These are phyloP conservation scores for Byasa hedistus DNA, from an alignment of 2,888 invertebrate genomes.

Conservation along the genomic window DNA sequence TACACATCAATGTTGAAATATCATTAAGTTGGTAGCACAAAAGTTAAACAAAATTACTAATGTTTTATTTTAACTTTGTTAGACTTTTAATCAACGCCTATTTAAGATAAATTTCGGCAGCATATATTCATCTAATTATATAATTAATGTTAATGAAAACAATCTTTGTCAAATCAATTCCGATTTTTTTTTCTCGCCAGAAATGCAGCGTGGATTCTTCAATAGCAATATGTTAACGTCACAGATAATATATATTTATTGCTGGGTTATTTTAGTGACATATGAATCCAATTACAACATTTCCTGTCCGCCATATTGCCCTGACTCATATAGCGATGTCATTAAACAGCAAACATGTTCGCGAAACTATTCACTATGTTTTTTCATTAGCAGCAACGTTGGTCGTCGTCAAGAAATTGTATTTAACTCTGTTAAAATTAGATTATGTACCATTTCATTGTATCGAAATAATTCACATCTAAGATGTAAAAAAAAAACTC, in stretches of 20 bases:
- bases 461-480: too few species aligned
- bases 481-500: too few species aligned
- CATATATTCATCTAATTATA: too few species aligned
- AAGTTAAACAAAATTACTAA: too few species aligned
- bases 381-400: background rate
- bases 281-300: constrained; percentile 27
- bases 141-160: too few species aligned
- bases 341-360: constrained; percentile 12
- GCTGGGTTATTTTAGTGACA: constrained; percentile 24
- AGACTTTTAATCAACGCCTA: too few species aligned
- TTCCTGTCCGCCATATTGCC: constrained; percentile 25
- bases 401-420: too few species aligned
- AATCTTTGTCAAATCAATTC: background rate
- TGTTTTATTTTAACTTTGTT: too few species aligned
- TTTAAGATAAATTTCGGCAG: too few species aligned
- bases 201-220: constrained; percentile 14
- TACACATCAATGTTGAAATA: too few species aligned
- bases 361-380: background rate
- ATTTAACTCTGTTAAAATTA: background rate
- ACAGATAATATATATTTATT: constrained; percentile 22
- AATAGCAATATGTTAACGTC: constrained; percentile 20
- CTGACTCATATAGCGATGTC: constrained; percentile 19
- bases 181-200: background rate
- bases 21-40: too few species aligned
- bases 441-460: too few species aligned